A percentile compares a stretch with the other conserved stretches of the same genome.
Evolutionary conservation across 2,797 vertebrate genomes (phyloP).

Genomic region (Neostethus bicornis): DNA sequence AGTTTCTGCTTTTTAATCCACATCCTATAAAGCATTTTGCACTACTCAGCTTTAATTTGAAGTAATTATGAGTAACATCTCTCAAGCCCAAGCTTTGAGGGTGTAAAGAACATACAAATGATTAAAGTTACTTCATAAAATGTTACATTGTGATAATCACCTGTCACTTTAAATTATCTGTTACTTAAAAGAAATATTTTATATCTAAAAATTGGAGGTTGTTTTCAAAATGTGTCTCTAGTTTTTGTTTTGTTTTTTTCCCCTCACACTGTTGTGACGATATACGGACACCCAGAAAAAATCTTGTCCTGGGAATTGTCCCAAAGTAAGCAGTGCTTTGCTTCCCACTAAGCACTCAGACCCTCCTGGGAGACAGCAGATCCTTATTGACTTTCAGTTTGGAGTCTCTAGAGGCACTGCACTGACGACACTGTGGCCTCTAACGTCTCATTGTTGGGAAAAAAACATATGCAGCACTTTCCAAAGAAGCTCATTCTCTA

Average conservation of each 20-base stretch:
- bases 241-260: conserved; percentile 50
- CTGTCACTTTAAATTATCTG: conserved; percentile 44
- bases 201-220: conserved; percentile 36
- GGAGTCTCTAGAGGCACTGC: conserved; percentile 17
- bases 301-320: conserved; percentile 77
- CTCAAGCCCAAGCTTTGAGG: too few relatives aligned
- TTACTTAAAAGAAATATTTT: conserved; percentile 32
- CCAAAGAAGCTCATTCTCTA: conserved; percentile 12
- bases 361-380: conserved; percentile 54
- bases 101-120: too few relatives aligned
- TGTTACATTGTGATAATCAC: too few relatives aligned
- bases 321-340: conserved; percentile 80
- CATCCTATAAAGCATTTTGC: too few relatives aligned
- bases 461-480: neutral
- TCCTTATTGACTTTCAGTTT: conserved; percentile 60
- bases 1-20: too few relatives aligned
- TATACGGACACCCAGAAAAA: conserved; percentile 66
- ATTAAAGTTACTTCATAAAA: too few relatives aligned
- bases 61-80: too few relatives aligned
- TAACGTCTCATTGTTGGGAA: conserved; percentile 11
- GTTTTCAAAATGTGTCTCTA: neutral
- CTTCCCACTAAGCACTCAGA: conserved; percentile 63
- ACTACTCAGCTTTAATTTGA: too few relatives aligned
- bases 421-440: conserved; percentile 3
- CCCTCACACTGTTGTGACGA: conserved; percentile 35